Percentiles rank a stretch among this genome's conserved stretches.
These are phyloP conservation scores for Calidris pugnax DNA, from an alignment of 2,113 vertebrate species.

Conservation along the genomic window DNA sequence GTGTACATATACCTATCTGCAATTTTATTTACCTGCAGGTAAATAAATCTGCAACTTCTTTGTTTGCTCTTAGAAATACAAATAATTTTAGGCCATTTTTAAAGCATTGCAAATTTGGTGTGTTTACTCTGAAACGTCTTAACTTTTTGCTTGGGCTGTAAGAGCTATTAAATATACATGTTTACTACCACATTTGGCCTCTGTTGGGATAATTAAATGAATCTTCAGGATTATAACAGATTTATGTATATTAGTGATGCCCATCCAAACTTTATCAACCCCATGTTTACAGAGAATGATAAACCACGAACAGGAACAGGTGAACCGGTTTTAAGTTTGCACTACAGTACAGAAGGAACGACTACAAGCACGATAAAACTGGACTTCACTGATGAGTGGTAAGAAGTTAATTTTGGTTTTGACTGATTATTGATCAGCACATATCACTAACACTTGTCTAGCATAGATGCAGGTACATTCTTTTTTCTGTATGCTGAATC, in stretches of 20 bases:
- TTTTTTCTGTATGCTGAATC: neutral
- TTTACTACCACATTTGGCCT: neutral
- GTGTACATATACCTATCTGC: neutral
- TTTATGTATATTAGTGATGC: slow-evolving; percentile 20
- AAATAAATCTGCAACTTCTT: neutral
- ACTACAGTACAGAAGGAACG: slow-evolving; percentile 98
- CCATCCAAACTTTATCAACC: slow-evolving; percentile 67
- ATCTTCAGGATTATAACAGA: neutral
- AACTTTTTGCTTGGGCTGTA: slow-evolving; percentile 21
- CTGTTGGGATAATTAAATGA: neutral
- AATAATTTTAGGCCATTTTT: neutral
- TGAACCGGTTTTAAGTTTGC: slow-evolving; percentile 94
- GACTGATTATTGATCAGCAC: neutral
- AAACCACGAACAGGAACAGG: slow-evolving; percentile 80
- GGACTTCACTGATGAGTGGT: slow-evolving; percentile 98
- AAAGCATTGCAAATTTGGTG: slow-evolving; percentile 13
- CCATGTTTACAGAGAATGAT: slow-evolving; percentile 82
- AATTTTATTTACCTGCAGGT: slow-evolving; percentile 18
- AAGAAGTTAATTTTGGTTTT: slow-evolving; percentile 61
- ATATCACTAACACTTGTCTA: neutral
- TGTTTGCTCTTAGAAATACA: neutral
- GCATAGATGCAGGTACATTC: neutral
- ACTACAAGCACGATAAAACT: slow-evolving; percentile 98
- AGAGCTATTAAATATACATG: neutral
- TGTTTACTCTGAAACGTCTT: neutral